These are phyloP conservation scores for Mystacides longicornis DNA, from an alignment of 2,888 invertebrate species.

Conservation along the genomic window DNA sequence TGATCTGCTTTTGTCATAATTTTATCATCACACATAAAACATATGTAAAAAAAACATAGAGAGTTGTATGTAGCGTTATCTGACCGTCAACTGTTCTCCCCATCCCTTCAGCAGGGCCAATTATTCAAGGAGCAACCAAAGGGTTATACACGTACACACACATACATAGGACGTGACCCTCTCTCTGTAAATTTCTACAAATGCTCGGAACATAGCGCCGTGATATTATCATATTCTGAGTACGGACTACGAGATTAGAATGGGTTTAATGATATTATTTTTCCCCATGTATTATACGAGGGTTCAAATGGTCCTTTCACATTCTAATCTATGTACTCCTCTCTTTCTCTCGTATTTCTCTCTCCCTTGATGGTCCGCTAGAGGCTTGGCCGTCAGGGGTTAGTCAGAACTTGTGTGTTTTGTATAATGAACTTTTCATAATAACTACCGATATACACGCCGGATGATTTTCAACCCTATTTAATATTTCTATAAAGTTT, in stretches of 20 bases:
- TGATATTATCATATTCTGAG: conserved; percentile 17
- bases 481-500: conserved; percentile 3
- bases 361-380: conserved; percentile 16
- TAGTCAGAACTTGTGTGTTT: conserved; percentile 16
- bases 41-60: neutral
- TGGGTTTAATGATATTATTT: conserved; percentile 15
- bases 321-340: too few species aligned
- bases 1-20: neutral
- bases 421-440: conserved; percentile 3
- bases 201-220: neutral
- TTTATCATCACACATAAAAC: neutral
- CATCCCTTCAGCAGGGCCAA: conserved; percentile 45
- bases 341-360: too few species aligned
- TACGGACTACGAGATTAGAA: conserved; percentile 15
- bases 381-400: conserved; percentile 23
- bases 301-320: conserved; percentile 20
- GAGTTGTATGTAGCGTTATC: neutral
- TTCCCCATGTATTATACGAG: neutral
- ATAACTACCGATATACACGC: neutral
- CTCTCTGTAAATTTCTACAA: neutral
- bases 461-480: conserved; percentile 12
- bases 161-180: conserved; percentile 16
- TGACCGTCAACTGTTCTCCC: conserved; percentile 4
- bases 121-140: conserved; percentile 45
- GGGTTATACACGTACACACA: conserved; percentile 18